Conservation (phyloP, 2,797 vertebrate species). For the Argentina silus region DNA sequence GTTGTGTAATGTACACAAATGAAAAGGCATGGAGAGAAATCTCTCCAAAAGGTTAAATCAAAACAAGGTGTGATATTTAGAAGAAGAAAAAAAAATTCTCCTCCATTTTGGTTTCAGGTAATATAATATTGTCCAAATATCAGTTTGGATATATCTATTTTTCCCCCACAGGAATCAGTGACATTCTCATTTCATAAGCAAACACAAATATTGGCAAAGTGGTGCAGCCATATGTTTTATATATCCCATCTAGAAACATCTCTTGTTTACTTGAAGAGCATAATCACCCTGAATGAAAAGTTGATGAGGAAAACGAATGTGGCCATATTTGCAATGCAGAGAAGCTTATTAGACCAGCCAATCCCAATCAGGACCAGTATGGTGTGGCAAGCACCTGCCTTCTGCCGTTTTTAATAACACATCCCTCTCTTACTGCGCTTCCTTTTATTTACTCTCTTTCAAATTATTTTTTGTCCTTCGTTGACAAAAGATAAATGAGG, state of each 20-base stretch:
- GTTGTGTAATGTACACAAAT: constrained; percentile 38
- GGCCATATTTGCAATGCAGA: constrained; percentile 76
- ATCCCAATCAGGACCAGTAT: constrained; percentile 80
- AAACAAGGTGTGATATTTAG: constrained; percentile 38
- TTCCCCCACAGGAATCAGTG: constrained; percentile 20
- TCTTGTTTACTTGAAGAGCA: constrained; percentile 71
- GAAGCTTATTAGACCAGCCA: constrained; percentile 82
- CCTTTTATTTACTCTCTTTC: constrained; percentile 89
- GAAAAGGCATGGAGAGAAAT: background rate
- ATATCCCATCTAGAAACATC: constrained; percentile 74
- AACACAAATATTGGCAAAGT: constrained; percentile 45
- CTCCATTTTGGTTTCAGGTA: no score
- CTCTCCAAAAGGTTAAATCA: constrained; percentile 30
- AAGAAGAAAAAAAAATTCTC: background rate
- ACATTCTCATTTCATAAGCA: constrained; percentile 58
- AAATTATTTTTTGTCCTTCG: constrained; percentile 86
- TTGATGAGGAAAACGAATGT: constrained; percentile 79
- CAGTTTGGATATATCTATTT: no score
- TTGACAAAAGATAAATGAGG: constrained; percentile 84
- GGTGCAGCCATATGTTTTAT: constrained; percentile 44
- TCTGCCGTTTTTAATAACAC: constrained; percentile 82
- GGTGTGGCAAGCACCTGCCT: constrained; percentile 89
- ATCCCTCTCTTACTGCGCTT: constrained; percentile 74
- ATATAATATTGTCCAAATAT: no score
- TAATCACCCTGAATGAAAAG: constrained; percentile 78